Conservation (phyloP, 2,797 vertebrate species). For the Microtus californicus region DNA sequence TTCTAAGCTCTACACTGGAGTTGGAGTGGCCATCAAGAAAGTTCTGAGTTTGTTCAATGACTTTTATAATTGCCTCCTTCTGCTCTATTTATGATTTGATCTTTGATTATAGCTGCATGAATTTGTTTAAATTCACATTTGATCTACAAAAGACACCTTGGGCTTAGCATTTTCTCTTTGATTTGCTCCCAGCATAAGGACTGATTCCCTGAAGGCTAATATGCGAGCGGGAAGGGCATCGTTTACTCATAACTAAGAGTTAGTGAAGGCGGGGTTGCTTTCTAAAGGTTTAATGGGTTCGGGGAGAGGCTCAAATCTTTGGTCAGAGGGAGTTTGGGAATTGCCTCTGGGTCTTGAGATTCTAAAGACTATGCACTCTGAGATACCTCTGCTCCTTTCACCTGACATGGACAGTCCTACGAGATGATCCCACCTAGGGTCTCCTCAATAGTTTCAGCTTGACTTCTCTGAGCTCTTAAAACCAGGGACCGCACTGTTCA, state of each 20-base stretch:
- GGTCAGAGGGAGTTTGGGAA: slow-evolving; percentile 1
- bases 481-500: background rate
- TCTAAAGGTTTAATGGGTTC: slow-evolving; percentile 60
- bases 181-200: background rate
- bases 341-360: background rate
- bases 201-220: slow-evolving; percentile 28
- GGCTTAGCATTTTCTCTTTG: slow-evolving; percentile 6
- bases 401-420: background rate
- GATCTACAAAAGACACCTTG: slow-evolving; percentile 9
- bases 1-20: background rate
- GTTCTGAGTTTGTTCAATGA: slow-evolving; percentile 21
- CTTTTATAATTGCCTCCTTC: slow-evolving; percentile 19
- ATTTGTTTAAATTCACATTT: background rate
- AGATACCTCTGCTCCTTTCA: background rate
- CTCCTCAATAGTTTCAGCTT: background rate
- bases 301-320: slow-evolving; percentile 28
- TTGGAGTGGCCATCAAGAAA: background rate
- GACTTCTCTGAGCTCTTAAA: slow-evolving; percentile 23
- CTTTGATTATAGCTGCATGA: background rate
- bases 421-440: background rate
- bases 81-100: slow-evolving; percentile 31
- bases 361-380: background rate
- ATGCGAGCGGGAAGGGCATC: slow-evolving; percentile 47
- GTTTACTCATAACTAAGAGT: slow-evolving; percentile 57
- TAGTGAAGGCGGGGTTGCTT: background rate